These are phyloP conservation scores for Drosophila austrosaltans DNA, from an alignment of 2,888 invertebrate genomes.

Conservation along the genomic window DNA sequence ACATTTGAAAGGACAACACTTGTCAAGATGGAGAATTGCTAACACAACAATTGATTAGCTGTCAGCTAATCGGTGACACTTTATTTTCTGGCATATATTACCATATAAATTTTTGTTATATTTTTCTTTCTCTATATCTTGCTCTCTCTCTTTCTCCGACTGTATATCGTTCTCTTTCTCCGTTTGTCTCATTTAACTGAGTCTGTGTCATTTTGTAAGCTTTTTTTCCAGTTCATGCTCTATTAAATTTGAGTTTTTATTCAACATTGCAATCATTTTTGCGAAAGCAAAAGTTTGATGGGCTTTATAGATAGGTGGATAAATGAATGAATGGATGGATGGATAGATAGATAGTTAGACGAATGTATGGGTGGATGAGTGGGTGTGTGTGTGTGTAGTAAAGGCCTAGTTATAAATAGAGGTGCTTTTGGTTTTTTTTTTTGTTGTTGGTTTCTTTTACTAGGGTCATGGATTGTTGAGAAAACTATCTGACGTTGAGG, in stretches of 20 bases:
- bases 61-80: conserved; percentile 77
- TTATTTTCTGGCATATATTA: conserved; percentile 39
- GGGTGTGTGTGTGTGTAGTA: conserved; percentile 24
- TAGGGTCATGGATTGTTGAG: conserved; percentile 9
- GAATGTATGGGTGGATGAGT: conserved; percentile 18
- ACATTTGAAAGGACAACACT: conserved; percentile 65
- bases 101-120: conserved; percentile 29
- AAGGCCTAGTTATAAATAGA: conserved; percentile 9
- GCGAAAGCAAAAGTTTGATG: conserved; percentile 41
- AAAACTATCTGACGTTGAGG: too few relatives aligned
- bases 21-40: conserved; percentile 51
- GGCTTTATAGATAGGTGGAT: conserved; percentile 30
- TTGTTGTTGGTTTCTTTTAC: not conserved
- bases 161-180: not conserved
- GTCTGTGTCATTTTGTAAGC: conserved; percentile 46
- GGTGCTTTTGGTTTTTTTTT: too few relatives aligned
- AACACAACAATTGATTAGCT: conserved; percentile 69
- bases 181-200: conserved; percentile 26
- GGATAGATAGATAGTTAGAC: conserved; percentile 1
- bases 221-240: conserved; percentile 44
- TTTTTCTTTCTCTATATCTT: conserved; percentile 2
- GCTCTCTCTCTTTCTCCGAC: not conserved
- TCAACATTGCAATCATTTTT: conserved; percentile 43
- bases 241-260: conserved; percentile 44
- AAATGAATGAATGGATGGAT: conserved; percentile 21